Percentiles rank a stretch among this genome's conserved stretches.
Conservation (phyloP, 2,797 vertebrate species). For the Gastrophryne carolinensis region DNA sequence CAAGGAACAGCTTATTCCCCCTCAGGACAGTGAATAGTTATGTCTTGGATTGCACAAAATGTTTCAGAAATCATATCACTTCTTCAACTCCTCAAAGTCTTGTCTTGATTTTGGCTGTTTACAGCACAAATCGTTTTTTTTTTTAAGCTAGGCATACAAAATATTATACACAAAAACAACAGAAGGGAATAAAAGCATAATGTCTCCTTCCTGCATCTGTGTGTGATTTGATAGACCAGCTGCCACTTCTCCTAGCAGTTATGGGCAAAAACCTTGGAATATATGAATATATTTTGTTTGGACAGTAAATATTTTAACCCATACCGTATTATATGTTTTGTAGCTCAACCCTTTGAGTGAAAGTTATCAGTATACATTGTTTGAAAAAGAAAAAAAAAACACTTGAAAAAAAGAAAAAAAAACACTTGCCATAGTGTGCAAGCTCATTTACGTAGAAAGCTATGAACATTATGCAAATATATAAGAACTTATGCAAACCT, state of each 20-base stretch:
- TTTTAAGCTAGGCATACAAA: slow-evolving; percentile 23
- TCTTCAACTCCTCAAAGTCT: background rate
- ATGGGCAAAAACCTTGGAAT: slow-evolving; percentile 37
- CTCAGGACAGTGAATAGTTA: background rate
- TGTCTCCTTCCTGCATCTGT: slow-evolving; percentile 30
- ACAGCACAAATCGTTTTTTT: slow-evolving; percentile 18
- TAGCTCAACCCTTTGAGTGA: background rate
- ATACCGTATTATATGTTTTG: background rate
- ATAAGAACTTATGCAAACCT: background rate
- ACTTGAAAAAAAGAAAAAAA: too few species aligned
- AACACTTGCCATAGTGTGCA: background rate
- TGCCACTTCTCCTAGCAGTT: slow-evolving; percentile 19
- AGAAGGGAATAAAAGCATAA: slow-evolving; percentile 31
- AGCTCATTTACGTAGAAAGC: background rate
- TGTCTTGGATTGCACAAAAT: background rate
- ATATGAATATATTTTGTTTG: slow-evolving; percentile 24
- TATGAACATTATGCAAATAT: background rate
- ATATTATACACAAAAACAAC: slow-evolving; percentile 34
- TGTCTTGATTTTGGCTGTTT: slow-evolving; percentile 1
- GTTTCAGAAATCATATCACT: background rate
- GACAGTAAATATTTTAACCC: slow-evolving; percentile 4
- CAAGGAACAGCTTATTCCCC: background rate
- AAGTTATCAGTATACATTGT: background rate
- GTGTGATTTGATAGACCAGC: slow-evolving; percentile 33
- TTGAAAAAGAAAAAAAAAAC: too few species aligned